Evolutionary conservation across 2,888 invertebrate genomes (phyloP), one percentile per base, ranked within the genome.

Genomic region (Oxystoma pomonae): DNA sequence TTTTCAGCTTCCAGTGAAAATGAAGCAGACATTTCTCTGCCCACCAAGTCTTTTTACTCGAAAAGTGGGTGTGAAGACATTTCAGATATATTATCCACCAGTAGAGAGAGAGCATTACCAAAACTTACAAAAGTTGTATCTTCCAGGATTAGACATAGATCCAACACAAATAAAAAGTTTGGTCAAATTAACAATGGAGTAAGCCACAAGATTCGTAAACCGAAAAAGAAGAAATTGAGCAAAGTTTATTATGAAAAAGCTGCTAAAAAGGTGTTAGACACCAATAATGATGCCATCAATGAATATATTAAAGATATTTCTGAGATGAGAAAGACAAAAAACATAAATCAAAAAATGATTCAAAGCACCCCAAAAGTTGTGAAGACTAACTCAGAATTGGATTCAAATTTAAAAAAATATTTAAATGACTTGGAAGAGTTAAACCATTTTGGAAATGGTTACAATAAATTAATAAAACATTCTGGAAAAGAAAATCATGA

Each of bases 111-210:
- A 16, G 12, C 17, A 20, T 20, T 55, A 19, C 60, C 59, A 21
- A 62, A 67, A 20, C 55, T 58, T 16, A 53, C 66, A 20, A 65
- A 64, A 63, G 60, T 57, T 55, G 62, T 56, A 56, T 58, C 56
- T 0, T 51, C 20, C 1, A 52, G 21, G 20, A 35, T 49, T 7
- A 22, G 20, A 19, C 17, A 22, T 16, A 12, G 53, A 22, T 35
- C 35, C 12, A 50, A 16, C 16, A 49, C 22, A 5, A 50, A 18
- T 16, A 58, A 61, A 58, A 63, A 61, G 60, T 60, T 57, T 1
- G 87, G 87, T 0, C 84, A 85, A 74, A 87, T 89, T n/a, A 89
- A 89, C 73, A 80, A 83, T 64, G 89, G 89, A 0, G 89, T 89
- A 0, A 77, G 81, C 63, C 89, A 89, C 72, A 85, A 82, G 65